Evolutionary conservation across 2,888 invertebrate genomes (phyloP).

Genomic region (Phorcus lineatus): DNA sequence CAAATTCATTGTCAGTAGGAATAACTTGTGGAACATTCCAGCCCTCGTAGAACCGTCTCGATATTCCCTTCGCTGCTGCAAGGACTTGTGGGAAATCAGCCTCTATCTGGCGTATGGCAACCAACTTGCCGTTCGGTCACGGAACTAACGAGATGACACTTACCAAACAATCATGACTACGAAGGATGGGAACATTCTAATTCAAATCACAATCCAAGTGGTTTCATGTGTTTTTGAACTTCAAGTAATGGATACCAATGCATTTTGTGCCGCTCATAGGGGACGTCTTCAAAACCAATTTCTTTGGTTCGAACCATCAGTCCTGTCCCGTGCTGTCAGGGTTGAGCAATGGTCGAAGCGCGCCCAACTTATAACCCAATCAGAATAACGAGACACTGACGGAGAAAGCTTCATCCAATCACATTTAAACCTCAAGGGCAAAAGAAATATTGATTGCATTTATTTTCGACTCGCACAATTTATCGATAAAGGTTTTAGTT

Average conservation of each 20-base stretch:
- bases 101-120: not conserved
- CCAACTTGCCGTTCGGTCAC: not conserved
- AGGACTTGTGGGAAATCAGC: not conserved
- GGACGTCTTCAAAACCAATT: no score
- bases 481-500: conserved; percentile 24
- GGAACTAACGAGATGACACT: not conserved
- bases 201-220: conserved; percentile 1
- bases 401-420: conserved; percentile 24
- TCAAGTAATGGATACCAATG: not conserved
- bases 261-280: no score
- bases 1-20: not conserved
- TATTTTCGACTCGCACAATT: conserved; percentile 24
- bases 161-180: not conserved
- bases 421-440: conserved; percentile 30
- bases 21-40: not conserved
- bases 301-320: no score
- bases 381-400: not conserved
- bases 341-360: no score
- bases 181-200: not conserved
- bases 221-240: not conserved
- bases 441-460: conserved; percentile 27
- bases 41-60: conserved; percentile 7
- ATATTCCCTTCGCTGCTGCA: not conserved
- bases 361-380: not conserved
- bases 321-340: no score